Base-by-base conservation (phyloP, 2,113 vertebrate genomes). In the Suncus etruscus region DNA sequence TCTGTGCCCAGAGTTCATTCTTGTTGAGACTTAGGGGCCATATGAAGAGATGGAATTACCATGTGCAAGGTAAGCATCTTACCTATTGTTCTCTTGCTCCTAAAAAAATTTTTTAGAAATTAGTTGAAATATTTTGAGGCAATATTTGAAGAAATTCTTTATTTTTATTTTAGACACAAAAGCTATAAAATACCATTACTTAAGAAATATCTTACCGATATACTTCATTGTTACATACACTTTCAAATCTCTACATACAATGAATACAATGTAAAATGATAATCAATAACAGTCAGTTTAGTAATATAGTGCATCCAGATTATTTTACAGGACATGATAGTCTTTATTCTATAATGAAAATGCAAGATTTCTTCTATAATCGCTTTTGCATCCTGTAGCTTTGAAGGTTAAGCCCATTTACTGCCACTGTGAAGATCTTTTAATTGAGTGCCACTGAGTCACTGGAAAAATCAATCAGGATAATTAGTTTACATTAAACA, bases 281-380 rank as follows among this genome's bases (percentile, higher is more conserved):
- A 11, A 45, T 47, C 29, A 58, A 16, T 87, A 51, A 72, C 4
- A 80, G 31, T 83, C 85, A 29, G 45, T 27, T 39, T 39, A 50
- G 27, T 16, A 79, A 80, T 77, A 39, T 74, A 91, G 66, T 84
- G 4, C 2, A 81, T 80, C 7, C 16, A 72, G 9, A 76, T 51
- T 91, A 54, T 32, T 65, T 85, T 83, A 32, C 76, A 16, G 90
- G 86, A 18, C 39, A 50, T 27, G 16, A n/a, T 45, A 15, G 1
- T 54, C 74, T 92, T 81, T 58, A 47, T 4, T 31, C 86, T 70
- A 79, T 31, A 66, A 75, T 69, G 15, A 76, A 39, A 69, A 73
- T 11, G 50, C 2, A 39, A 4, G 18, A 25, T 91, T 77, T 29
- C 11, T 10, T 11, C 8, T 4, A 24, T 25, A 27, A 8, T 82